Evolutionary conservation across 2,797 vertebrate species (phyloP), one percentile per base, ranked within the genome.

Genomic region (Bovichtus diacanthus): DNA sequence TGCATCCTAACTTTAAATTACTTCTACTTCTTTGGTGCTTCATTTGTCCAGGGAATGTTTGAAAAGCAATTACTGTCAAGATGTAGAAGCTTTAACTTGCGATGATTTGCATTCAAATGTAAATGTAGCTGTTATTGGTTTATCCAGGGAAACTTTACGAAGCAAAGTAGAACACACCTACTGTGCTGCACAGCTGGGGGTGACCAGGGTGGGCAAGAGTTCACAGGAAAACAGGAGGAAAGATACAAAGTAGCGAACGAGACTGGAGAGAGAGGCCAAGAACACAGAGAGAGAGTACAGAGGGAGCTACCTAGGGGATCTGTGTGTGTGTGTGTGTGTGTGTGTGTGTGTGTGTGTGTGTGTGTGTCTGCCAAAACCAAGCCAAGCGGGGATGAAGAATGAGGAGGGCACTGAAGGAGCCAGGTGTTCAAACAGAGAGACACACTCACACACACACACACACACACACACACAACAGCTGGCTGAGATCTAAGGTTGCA

Each of bases 381-480:
- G 62, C 78, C 81, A 90, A 83, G 85, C 84, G 87, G 67, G 72
- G 74, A 87, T 90, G 77, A 91, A 87, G 63, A 79, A 90, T 87
- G 83, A 85, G 85, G 63, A 70, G 75, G 46, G 55, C 69, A 49
- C 9, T 72, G 50, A 66, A 55, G 67, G 43, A 81, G 55, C 84
- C 83, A 88, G 82, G 82, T 89, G 89, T 85, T 83, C 60, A 64
- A 39, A 60, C n/a, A n/a, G n/a, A n/a, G n/a, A n/a, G n/a, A n/a
- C n/a, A 71, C 41, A 63, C 23, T 64, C 25, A 80, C 27, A 66
- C 39, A 54, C 23, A 55, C 63, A 60, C 56, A 58, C 41, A 21
- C 63, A 34, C 7, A 50, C 31, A 49, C 68, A 54, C 62, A 64
- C 10, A 18, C 27, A 70, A 65, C 86, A 88, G 68, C 79, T 83